A percentile compares a stretch with the other conserved stretches of the same genome.
Conservation (phyloP, 2,888 invertebrate species). For the Mantis religiosa region DNA sequence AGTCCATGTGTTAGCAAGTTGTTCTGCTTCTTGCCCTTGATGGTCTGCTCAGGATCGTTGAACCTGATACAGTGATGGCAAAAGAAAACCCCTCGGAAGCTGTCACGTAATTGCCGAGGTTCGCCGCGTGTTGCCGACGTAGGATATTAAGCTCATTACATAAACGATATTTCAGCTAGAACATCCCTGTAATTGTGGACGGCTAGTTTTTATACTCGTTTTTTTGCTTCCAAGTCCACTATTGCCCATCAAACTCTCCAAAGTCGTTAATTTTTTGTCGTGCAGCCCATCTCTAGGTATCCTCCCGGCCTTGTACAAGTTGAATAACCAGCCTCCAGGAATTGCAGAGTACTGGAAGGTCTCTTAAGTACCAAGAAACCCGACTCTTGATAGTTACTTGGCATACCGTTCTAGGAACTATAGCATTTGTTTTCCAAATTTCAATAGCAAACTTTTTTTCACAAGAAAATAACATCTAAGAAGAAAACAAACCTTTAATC, state of each 20-base stretch:
- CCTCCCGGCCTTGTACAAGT: too few species aligned
- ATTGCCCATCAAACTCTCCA: not conserved
- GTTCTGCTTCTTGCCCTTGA: not conserved
- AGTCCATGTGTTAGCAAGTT: not conserved
- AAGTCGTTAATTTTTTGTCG: not conserved
- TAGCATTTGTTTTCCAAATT: too few species aligned
- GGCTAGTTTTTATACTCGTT: not conserved
- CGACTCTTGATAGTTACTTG: too few species aligned
- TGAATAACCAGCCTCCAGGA: not conserved
- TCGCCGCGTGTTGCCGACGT: not conserved
- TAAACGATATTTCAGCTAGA: not conserved
- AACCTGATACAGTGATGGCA: not conserved
- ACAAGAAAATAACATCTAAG: too few species aligned
- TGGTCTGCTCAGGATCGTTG: not conserved
- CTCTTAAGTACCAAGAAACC: not conserved
- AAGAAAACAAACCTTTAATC: too few species aligned
- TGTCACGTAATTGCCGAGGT: not conserved
- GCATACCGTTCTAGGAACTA: too few species aligned
- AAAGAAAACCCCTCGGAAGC: not conserved
- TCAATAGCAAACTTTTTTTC: too few species aligned
- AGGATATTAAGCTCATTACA: not conserved
- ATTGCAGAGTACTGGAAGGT: not conserved
- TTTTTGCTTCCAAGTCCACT: not conserved
- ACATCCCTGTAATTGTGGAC: not conserved
- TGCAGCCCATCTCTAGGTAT: not conserved